Evolutionary conservation across 2,888 invertebrate genomes (phyloP), one percentile per base, ranked within the genome.

Genomic region (Abrostola tripartita): DNA sequence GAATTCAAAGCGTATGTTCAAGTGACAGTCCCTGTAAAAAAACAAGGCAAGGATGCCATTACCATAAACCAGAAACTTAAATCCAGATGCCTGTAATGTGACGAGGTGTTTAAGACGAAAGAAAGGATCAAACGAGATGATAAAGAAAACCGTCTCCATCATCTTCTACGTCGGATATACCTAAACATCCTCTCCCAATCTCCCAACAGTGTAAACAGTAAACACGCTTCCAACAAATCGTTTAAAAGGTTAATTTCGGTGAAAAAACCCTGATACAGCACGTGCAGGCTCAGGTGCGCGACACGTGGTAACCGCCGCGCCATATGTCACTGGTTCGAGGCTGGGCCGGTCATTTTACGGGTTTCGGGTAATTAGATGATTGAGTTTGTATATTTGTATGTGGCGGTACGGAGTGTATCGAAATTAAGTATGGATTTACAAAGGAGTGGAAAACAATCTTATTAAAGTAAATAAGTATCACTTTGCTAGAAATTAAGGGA

Each of bases 291-390:
- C 90, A 90, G 90, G 90, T 88, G 89, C 74, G 71, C 81, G 86
- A 81, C 90, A 87, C 91, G 91, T 87, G 90, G 86, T 87, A 90
- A 91, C 91, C 86, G 88, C 69, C 79, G 69, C 70, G 67, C 91
- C 92, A 92, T 91, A 92, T 92, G 92, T 78, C 90, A 89, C 90
- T 55, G 78, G 77, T 57, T 67, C 64, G 58, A 76, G 68, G 77
- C 81, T 63, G 72, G 68, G 62, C 59, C 24, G 61, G 62, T 60
- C 67, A 78, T 63, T 76, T 68, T 47, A 76, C 52, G 61, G 65
- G 79, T 59, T 79, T 71, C 70, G 55, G 62, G 68, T 69, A 58
- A 47, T 49, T 8, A 24, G 44, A 9, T 24, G 14, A 14, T 9
- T 47, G 24, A 24, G 24, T 47, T 14, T 44, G 14, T 7, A 12